A percentile compares a stretch with the other conserved stretches of the same genome.
Conservation (phyloP, 2,797 vertebrate genomes). For the Mormyrus hasselquistii region DNA sequence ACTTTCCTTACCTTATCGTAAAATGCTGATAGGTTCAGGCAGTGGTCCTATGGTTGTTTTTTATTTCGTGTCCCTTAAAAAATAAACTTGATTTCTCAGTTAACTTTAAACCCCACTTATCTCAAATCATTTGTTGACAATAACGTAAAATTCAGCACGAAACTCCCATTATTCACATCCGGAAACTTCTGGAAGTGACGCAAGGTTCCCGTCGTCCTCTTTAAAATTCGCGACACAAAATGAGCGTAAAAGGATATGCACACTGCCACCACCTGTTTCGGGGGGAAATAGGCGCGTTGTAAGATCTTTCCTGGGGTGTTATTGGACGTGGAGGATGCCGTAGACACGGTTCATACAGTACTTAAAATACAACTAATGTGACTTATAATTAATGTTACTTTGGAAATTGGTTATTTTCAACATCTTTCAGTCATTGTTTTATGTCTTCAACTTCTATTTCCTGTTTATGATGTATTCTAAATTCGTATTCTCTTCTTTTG, state of each 20-base stretch:
- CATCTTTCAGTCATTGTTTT: neutral
- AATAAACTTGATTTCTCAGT: neutral
- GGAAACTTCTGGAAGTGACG: slow-evolving; percentile 14
- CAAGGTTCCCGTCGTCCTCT: neutral
- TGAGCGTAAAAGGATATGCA: neutral
- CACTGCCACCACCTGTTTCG: neutral
- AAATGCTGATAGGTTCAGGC: neutral
- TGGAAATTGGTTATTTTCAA: neutral
- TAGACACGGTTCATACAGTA: neutral
- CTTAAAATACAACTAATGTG: neutral
- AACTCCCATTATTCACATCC: slow-evolving; percentile 17
- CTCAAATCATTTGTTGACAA: slow-evolving; percentile 8
- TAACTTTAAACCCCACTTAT: neutral
- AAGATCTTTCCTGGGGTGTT: neutral
- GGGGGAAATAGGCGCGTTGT: neutral
- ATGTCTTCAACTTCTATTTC: neutral
- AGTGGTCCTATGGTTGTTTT: neutral
- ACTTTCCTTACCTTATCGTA: slow-evolving; percentile 5
- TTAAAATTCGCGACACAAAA: neutral
- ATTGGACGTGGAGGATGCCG: neutral
- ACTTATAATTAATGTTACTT: neutral
- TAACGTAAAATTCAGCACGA: neutral
- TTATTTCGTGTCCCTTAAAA: neutral
- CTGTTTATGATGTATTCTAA: neutral
- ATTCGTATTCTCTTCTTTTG: neutral